Percentiles rank a stretch among this genome's conserved stretches.
These are phyloP conservation scores for Psittacula cyanocephala DNA, from an alignment of 2,113 vertebrate genomes.

Conservation along the genomic window DNA sequence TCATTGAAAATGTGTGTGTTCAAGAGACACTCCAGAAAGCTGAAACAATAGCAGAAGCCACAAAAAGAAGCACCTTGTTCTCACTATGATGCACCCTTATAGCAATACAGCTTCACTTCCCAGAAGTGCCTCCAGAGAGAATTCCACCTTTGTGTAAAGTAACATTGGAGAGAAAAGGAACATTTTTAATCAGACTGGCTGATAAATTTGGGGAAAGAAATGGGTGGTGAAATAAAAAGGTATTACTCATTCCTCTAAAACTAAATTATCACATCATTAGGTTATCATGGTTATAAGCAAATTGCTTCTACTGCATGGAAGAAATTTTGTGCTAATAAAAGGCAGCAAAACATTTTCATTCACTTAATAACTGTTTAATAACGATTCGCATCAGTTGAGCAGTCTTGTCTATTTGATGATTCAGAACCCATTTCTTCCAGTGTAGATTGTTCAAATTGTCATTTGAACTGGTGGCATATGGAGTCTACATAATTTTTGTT, in stretches of 20 bases:
- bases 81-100: neutral
- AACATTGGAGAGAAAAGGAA: neutral
- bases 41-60: neutral
- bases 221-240: neutral
- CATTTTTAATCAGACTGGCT: neutral
- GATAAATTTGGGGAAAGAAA: neutral
- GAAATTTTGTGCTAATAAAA: neutral
- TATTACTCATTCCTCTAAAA: neutral
- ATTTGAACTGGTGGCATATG: neutral
- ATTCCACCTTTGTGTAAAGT: neutral
- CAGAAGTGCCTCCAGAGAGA: neutral
- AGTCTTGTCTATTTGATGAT: neutral
- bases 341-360: neutral
- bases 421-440: neutral
- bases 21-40: neutral
- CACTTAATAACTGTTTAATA: neutral
- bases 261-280: neutral
- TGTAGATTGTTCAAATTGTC: neutral
- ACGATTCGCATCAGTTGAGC: neutral
- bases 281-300: neutral
- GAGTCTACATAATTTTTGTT: neutral
- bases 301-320: neutral
- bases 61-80: neutral
- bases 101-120: neutral
- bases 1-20: neutral